A percentile compares a stretch with the other conserved stretches of the same genome.
Conservation (phyloP, 2,797 vertebrate species). For the Euphonia xanthogaster region DNA sequence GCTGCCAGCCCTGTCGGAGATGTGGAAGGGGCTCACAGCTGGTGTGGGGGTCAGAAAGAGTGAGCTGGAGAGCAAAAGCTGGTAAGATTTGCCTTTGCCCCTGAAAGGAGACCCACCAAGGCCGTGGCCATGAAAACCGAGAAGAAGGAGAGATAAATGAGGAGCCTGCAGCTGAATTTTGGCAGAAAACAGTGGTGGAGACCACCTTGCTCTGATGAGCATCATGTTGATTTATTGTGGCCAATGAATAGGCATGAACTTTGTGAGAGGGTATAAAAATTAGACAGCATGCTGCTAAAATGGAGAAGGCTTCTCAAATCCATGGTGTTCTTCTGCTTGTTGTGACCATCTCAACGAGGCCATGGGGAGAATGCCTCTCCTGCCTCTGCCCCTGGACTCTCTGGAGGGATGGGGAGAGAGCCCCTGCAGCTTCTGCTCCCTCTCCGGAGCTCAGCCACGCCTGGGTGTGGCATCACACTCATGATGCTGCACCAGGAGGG, state of each 20-base stretch:
- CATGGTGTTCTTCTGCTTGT: neutral
- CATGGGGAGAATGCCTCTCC: neutral
- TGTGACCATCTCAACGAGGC: neutral
- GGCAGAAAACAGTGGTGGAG: neutral
- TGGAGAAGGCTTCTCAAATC: neutral
- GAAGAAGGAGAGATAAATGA: neutral
- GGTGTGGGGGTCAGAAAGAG: neutral
- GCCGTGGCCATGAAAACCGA: neutral
- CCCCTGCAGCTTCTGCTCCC: neutral
- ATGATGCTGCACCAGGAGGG: neutral
- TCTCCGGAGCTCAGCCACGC: neutral
- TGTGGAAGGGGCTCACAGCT: neutral
- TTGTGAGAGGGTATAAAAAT: neutral
- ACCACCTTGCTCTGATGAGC: neutral
- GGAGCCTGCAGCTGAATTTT: neutral
- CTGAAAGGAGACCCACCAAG: neutral
- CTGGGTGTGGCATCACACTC: neutral
- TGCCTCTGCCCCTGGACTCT: neutral
- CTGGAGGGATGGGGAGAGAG: neutral
- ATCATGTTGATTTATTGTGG: neutral
- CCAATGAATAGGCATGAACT: neutral
- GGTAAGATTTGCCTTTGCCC: neutral
- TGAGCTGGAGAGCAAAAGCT: neutral
- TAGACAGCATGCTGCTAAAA: neutral
- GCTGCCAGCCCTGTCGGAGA: neutral